Base-by-base conservation (phyloP, 2,888 invertebrate species). In the Nudaria mundana region DNA sequence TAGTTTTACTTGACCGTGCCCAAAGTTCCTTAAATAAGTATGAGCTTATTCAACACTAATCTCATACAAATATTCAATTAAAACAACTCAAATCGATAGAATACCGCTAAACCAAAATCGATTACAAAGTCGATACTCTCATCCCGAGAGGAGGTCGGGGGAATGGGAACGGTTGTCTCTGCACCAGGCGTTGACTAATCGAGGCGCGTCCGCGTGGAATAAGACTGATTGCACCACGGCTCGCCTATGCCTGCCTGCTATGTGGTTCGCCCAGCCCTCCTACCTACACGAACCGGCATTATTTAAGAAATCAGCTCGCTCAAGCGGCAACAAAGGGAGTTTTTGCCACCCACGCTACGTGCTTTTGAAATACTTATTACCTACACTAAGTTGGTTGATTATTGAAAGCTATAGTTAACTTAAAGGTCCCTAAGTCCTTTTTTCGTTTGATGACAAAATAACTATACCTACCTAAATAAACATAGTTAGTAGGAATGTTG, bases 121-220 rank as follows among this genome's bases (percentile, higher is more conserved):
- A 87, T 85, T 81, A 78, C 76, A 56, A 58, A 84, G 81, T 86
- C 88, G 84, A 87, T 87, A 80, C 66, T 62, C 66, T 61, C 66
- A 48, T 66, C 68, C 70, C 67, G 58, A 52, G 73, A 76, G 78
- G 76, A 74, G 80, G 78, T 66, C 54, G 77, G 73, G 73, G 76
- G 72, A 62, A 57, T 49, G 63, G 59, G 67, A 58, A 73, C 71
- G 76, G 75, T 77, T 85, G 87, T 87, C 85, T 86, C 88, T 88
- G 87, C 82, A 78, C 71, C 75, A 71, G 86, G 85, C 87, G 84
- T 85, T 87, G 86, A 87, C 85, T 87, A 87, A 87, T 87, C 79
- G 86, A 63, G 74, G 75, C 81, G 82, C 86, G 88, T 86, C 88
- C 84, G 83, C 85, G 82, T 78, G 87, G 87, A 88, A 87, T 83